These are phyloP conservation scores for Papilio dardanus DNA, from an alignment of 1,140 invertebrate genomes.

Conservation along the genomic window DNA sequence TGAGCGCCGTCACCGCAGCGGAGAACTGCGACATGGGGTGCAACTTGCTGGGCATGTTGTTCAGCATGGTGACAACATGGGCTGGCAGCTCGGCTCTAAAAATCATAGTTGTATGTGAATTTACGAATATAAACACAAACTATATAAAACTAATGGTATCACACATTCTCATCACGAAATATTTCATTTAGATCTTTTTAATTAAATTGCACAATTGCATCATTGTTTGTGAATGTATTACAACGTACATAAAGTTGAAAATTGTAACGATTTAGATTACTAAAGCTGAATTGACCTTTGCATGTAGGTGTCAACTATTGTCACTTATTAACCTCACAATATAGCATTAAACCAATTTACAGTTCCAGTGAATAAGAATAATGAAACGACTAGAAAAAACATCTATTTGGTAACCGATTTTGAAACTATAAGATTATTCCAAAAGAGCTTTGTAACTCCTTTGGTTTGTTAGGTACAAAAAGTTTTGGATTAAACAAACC, in stretches of 20 bases:
- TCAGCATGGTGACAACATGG: slow-evolving; percentile 97
- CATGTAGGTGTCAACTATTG: background rate
- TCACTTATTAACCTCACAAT: background rate
- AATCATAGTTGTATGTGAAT: background rate
- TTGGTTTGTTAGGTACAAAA: too few species aligned
- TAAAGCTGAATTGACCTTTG: background rate
- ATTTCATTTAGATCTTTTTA: background rate
- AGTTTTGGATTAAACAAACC: slow-evolving; percentile 84
- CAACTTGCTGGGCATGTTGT: slow-evolving; percentile 96
- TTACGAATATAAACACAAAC: too few species aligned
- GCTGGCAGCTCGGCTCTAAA: slow-evolving; percentile 89
- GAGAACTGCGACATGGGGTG: slow-evolving; percentile 99
- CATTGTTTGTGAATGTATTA: background rate
- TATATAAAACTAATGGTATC: too few species aligned
- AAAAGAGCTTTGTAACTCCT: too few species aligned
- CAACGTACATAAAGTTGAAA: slow-evolving; percentile 2
- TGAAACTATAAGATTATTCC: too few species aligned
- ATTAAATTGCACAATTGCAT: background rate
- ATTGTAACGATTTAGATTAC: slow-evolving; percentile 4
- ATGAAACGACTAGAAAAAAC: too few species aligned
- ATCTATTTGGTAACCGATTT: background rate
- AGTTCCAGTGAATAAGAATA: too few species aligned
- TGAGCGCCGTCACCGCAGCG: slow-evolving; percentile 95
- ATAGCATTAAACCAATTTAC: background rate
- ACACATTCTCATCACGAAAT: too few species aligned